Conservation (phyloP, 2,888 invertebrate species). For the Apodemia zela region DNA sequence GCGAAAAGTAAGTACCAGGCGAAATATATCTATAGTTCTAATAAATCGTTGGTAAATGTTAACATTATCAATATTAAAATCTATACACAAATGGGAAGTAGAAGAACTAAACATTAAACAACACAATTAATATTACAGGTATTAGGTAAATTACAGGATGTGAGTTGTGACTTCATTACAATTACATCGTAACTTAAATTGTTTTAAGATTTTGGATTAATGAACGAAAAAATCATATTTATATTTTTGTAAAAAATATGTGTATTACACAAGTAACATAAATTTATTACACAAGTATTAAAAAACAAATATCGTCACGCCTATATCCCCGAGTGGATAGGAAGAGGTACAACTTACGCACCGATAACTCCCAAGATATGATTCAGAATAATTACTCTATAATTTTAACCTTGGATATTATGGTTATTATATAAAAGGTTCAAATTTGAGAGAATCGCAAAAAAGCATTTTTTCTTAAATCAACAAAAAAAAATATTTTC, state of each 20-base stretch:
- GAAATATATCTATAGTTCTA: background rate
- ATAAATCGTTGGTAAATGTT: background rate
- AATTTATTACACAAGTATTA: too few species aligned
- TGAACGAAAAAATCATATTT: background rate
- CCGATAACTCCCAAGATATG: too few species aligned
- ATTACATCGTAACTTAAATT: background rate
- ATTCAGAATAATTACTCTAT: too few species aligned
- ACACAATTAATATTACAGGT: background rate
- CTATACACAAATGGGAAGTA: background rate
- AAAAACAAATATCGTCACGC: background rate
- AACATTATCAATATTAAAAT: background rate
- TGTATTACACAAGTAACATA: too few species aligned
- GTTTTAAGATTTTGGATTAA: background rate
- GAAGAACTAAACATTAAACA: conserved; percentile 2
- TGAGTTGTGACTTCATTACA: too few species aligned
- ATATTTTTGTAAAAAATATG: too few species aligned
- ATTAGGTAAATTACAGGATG: background rate
- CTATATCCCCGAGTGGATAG: background rate
- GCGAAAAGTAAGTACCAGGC: too few species aligned
- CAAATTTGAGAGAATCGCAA: too few species aligned
- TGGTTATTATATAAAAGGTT: too few species aligned
- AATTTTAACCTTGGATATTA: too few species aligned
- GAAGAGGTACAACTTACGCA: background rate
- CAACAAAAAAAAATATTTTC: too few species aligned
- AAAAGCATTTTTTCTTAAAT: too few species aligned